These are phyloP conservation scores for Drosophila nigricruria DNA, from an alignment of 2,888 invertebrate species.

Conservation along the genomic window DNA sequence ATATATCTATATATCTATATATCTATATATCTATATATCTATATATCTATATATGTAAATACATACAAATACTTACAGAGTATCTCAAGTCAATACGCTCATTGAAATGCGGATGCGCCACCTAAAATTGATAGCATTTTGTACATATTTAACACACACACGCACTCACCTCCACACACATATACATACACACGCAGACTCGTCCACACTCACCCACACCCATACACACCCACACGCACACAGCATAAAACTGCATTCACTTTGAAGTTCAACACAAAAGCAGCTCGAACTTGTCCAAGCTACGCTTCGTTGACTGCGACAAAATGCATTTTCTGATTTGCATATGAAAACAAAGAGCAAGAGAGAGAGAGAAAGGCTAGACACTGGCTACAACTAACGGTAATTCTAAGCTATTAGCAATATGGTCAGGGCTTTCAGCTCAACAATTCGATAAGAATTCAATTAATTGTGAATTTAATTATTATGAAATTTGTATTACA, in stretches of 20 bases:
- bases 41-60: background rate
- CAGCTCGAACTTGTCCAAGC: constrained; percentile 47
- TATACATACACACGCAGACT: background rate
- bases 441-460: background rate
- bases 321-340: constrained; percentile 10
- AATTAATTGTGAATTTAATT: constrained; percentile 9
- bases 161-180: background rate
- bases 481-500: constrained; percentile 19
- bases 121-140: constrained; percentile 27
- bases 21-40: too few species aligned
- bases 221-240: constrained; percentile 1
- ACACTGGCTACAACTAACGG: background rate
- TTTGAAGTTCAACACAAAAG: constrained; percentile 27
- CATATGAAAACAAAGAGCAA: background rate
- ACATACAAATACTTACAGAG: constrained; percentile 8
- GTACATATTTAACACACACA: constrained; percentile 32
- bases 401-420: background rate
- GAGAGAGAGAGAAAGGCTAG: background rate
- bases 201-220: background rate
- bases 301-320: constrained; percentile 36
- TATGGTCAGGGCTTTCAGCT: background rate
- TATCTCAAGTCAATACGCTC: background rate
- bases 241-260: constrained; percentile 11
- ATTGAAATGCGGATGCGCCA: constrained; percentile 19
- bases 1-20: background rate